phyloP scores from a whole-genome alignment of 2,797 vertebrate species.

The Thamnophis elegans region DNA sequence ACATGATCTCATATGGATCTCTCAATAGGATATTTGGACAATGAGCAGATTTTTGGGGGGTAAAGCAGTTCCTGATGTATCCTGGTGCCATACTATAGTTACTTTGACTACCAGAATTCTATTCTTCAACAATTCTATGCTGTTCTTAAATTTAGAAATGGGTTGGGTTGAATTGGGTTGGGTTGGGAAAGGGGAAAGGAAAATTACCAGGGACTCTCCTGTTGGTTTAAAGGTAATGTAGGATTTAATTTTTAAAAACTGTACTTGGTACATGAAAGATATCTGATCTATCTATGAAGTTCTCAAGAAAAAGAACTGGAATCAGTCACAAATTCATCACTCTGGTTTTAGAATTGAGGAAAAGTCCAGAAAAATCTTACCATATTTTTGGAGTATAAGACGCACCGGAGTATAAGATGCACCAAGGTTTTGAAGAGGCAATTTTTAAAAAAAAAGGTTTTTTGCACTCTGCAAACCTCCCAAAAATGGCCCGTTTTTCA shows the following conservation, averaged over 20 bases:
- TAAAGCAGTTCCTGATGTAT: neutral
- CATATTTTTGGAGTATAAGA: too few relatives aligned
- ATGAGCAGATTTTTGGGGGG: neutral
- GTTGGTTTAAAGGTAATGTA: neutral
- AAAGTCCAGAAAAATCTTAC: neutral
- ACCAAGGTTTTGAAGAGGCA: too few relatives aligned
- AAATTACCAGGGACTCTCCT: neutral
- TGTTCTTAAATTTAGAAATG: neutral
- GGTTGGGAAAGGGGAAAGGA: neutral
- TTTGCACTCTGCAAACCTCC: too few relatives aligned
- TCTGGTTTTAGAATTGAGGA: neutral
- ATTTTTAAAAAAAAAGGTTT: too few relatives aligned
- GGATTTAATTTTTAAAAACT: neutral
- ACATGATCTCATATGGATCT: neutral
- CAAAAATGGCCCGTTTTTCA: too few relatives aligned
- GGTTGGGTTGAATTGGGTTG: neutral
- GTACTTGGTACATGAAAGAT: neutral
- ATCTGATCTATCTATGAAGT: neutral
- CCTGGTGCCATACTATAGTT: neutral
- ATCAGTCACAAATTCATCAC: neutral
- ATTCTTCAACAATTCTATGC: neutral
- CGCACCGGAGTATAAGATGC: too few relatives aligned
- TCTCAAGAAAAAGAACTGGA: neutral
- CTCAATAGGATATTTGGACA: neutral
- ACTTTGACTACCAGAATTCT: neutral